phyloP scores from a whole-genome alignment of 2,797 vertebrate species.

The Rhinophrynus dorsalis region DNA sequence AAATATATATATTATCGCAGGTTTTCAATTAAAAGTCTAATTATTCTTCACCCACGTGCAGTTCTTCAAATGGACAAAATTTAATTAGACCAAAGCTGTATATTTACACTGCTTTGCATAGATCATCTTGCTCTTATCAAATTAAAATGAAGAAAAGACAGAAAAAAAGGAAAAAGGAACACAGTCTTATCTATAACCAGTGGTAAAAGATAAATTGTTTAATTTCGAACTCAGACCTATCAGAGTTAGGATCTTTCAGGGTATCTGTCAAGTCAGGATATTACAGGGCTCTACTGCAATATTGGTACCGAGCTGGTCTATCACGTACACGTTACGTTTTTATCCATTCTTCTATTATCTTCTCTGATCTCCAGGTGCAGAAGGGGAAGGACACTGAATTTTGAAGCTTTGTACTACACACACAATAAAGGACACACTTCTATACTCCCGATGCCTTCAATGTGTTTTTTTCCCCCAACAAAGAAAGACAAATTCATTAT shows the following conservation, averaged over 20 bases:
- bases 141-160: not conserved
- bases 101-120: not conserved
- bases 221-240: slow-evolving; percentile 42
- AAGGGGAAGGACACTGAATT: slow-evolving; percentile 36
- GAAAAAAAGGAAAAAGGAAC: not conserved
- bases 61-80: not conserved
- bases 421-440: slow-evolving; percentile 44
- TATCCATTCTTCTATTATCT: slow-evolving; percentile 59
- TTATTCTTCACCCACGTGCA: not conserved
- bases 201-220: slow-evolving; percentile 38
- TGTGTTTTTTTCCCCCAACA: not conserved
- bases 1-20: not conserved
- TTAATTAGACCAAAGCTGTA: not conserved
- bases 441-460: slow-evolving; percentile 24
- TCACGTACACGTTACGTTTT: not conserved
- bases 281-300: not conserved
- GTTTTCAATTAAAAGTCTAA: not conserved
- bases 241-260: slow-evolving; percentile 41
- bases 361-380: slow-evolving; percentile 77
- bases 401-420: slow-evolving; percentile 12
- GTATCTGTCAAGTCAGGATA: slow-evolving; percentile 12
- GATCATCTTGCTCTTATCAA: not conserved
- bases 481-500: slow-evolving; percentile 26
- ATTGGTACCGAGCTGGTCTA: not conserved
- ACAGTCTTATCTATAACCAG: not conserved